Percentiles rank a stretch among this genome's conserved stretches.
Evolutionary conservation across 2,888 invertebrate species (phyloP).

Genomic region (Dichetophora obliterata): DNA sequence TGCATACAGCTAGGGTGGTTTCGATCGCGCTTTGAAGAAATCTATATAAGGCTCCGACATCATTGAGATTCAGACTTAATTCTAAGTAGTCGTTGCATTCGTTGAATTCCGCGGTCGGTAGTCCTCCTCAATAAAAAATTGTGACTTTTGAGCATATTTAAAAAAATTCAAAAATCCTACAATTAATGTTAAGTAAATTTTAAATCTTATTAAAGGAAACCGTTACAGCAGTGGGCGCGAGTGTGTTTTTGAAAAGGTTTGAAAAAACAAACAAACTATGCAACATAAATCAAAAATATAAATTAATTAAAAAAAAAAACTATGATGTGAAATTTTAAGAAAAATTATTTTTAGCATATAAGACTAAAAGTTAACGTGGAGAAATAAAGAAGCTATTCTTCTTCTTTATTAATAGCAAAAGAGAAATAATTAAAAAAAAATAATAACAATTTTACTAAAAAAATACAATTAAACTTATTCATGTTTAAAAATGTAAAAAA

Average conservation of each 20-base stretch:
- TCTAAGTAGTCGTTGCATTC: slow-evolving; percentile 58
- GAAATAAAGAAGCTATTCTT: too few relatives aligned
- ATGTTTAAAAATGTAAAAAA: too few relatives aligned
- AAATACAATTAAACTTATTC: too few relatives aligned
- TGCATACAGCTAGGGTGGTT: neutral
- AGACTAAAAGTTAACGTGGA: too few relatives aligned
- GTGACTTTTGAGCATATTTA: neutral
- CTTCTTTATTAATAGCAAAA: neutral
- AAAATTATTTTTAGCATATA: neutral
- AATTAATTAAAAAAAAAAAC: neutral
- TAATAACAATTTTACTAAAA: neutral
- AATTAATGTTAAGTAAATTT: slow-evolving; percentile 12
- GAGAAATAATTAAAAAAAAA: neutral
- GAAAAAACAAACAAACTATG: neutral
- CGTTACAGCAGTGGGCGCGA: neutral
- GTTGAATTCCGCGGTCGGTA: slow-evolving; percentile 47
- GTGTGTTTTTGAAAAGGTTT: slow-evolving; percentile 1
- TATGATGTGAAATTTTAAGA: neutral
- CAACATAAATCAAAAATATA: neutral
- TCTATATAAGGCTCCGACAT: slow-evolving; percentile 53
- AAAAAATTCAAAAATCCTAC: neutral
- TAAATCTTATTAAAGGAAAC: neutral
- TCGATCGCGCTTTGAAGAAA: slow-evolving; percentile 16
- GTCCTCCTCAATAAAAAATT: slow-evolving; percentile 38
- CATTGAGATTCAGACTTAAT: slow-evolving; percentile 57